These are phyloP conservation scores for Argentina silus DNA, from an alignment of 2,797 vertebrate species.

Conservation along the genomic window DNA sequence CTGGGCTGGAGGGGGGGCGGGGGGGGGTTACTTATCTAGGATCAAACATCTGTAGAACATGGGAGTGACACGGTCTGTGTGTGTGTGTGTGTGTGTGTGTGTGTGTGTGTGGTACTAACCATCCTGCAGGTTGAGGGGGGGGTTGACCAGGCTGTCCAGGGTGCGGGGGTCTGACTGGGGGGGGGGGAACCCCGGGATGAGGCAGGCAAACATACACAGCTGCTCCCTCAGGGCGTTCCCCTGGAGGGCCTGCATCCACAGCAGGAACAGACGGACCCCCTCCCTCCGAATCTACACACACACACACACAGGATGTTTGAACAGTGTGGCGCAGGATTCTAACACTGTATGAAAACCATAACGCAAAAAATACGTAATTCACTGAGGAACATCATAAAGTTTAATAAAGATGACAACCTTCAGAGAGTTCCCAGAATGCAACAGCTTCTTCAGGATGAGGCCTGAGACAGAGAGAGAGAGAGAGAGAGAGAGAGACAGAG, in stretches of 20 bases:
- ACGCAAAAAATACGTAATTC: no score
- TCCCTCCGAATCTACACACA: constrained; percentile 90
- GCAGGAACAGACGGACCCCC: constrained; percentile 93
- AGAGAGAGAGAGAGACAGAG: background rate
- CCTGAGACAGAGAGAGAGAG: constrained; percentile 70
- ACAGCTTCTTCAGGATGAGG: constrained; percentile 96
- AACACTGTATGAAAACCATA: no score
- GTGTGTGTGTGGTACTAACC: constrained; percentile 78
- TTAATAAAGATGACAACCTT: constrained; percentile 82
- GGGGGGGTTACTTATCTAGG: no score
- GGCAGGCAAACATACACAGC: constrained; percentile 95
- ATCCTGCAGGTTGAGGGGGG: constrained; percentile 89
- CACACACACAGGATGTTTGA: background rate
- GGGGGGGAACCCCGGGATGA: constrained; percentile 96
- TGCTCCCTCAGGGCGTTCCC: constrained; percentile 93
- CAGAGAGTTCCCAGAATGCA: constrained; percentile 97
- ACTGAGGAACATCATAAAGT: no score
- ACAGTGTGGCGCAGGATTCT: no score
- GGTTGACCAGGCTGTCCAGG: constrained; percentile 95
- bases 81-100: background rate
- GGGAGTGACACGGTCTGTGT: background rate
- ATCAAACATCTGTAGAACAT: no score
- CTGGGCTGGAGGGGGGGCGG: constrained; percentile 80
- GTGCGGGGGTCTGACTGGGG: constrained; percentile 91
- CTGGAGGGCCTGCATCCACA: constrained; percentile 98